Base-by-base conservation (phyloP, 1,140 invertebrate species). In the Schlechtendalia chinensis region DNA sequence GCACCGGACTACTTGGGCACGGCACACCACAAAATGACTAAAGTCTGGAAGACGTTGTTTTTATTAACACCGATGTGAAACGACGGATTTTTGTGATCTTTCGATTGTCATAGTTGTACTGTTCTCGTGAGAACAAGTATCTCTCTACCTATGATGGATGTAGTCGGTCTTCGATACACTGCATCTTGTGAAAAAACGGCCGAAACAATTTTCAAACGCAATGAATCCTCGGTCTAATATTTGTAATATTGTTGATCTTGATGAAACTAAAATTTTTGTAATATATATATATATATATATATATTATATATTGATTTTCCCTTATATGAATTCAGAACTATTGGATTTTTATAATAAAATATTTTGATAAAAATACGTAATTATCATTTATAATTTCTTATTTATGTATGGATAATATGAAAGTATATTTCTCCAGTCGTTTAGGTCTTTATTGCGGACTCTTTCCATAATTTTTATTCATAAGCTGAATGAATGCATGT, bases 1-100 rank as follows among this genome's bases (percentile, higher is more conserved):
- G 79, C 91, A 92, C 83, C 88, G 93, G 79, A 90, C 91, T 0
- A 89, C 90, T 50, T 95, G 93, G 93, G 93, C 93, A 1, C 87
- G 94, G 83, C 93, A 95, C 84, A 95, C 93, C 1, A 95, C 93
- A 19, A 95, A 94, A 86, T 95, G 24, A 72, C 56, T n/a, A 0
- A 16, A n/a, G 63, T 65, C 32, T 22, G 39, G 32, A 0, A 45
- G 24, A 24, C 14, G 47, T 50, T 12, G 47, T 50, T 12, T 12
- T 50, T 50, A 14, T 50, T 1, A 11, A 50, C 14, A 12, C 5
- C 47, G 12, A 50, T 50, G 47, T 12, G 14, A 50, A 1, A 12
- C 47, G 32, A 39, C 47, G 47, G 14, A 12, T 50, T 50, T 50
- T 1, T 11, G 47, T 50, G 12, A 50, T 50, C n/a, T 14, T 50